Base-by-base conservation (phyloP, 1,140 invertebrate species). In the Andrena cerasifolii region DNA sequence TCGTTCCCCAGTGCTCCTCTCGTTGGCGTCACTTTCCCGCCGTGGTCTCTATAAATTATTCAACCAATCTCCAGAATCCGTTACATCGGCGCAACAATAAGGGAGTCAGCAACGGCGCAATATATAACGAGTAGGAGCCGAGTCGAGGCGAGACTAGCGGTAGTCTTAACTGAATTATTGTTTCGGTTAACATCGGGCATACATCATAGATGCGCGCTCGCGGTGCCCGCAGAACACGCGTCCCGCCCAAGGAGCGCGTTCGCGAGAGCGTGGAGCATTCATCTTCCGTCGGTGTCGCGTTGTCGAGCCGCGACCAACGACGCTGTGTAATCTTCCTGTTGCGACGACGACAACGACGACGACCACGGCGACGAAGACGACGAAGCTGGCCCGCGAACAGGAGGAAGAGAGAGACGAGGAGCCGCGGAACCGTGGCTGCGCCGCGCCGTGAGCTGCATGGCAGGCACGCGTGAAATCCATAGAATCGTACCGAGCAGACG, bases 81-180 rank as follows among this genome's bases (percentile, higher is more conserved):
- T 68, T 68, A 49, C 54, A 59, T 3, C 28, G 53, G 6, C 53
- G 63, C 43, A 68, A 59, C 28, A 51, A 67, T 68, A 28, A 68
- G 54, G 51, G 16, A 56, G 45, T 21, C 47, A 24, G 49, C 21
- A 51, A 31, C 26, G 3, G 10, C 28, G 47, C 43, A 16, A 43
- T 21, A 63, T 54, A 56, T 28, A 47, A 74, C 28, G 21, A n/a
- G 51, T 73, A 51, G 51, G 53, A 63, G 18, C 56, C 28, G 78
- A 53, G 40, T 62, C 67, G 62, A 84, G 36, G 26, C 78, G 73
- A 61, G 70, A 53, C 53, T 79, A 86, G 84, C 85, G 86, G 84
- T 85, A 86, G 82, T 71, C 80, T 84, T 82, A 82, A 86, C 89
- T 89, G 87, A 89, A 89, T 89, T 89, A 89, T 89, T 82, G 87